Base-by-base conservation (phyloP, 2,888 invertebrate genomes). In the Drosophila neotestacea region DNA sequence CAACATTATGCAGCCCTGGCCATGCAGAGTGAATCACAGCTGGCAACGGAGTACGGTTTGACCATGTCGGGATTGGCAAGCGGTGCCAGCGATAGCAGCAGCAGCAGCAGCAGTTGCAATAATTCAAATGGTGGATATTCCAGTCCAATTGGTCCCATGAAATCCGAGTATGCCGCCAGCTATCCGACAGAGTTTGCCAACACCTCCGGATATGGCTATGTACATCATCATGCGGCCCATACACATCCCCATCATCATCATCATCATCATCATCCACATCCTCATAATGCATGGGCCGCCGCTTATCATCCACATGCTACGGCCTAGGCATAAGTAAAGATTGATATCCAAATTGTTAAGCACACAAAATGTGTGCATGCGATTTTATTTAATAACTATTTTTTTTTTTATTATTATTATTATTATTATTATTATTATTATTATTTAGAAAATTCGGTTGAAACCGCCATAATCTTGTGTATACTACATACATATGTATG, bases 231-330 rank as follows among this genome's bases (percentile, higher is more conserved):
- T 34, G 61, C 74, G 9, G 64, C 75, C 10, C 86, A 85, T 27
- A 66, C 47, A n/a, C 71, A 76, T 64, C 75, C 79, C 46, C 27
- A 44, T 22, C 85, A 78, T 63, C 66, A 69, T 56, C 84, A 16
- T 16, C 16, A 16, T 16, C 16, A 16, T 16, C 22, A 63, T 54
- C 77, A 77, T 34, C 22, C 22, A 22, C 22, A 22, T 22, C 22
- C 22, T 55, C 86, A 81, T 50, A 91, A 90, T 72, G 85, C 90
- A 32, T 91, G 91, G 91, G 85, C 90, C 54, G 80, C 91, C 42
- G 90, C 91, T 63, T 91, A 91, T 64, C 90, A 91, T 81, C 85
- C 90, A 39, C 90, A 91, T 77, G 90, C 91, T 6, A 56, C 77
- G 13, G 77, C 73, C 55, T 75, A 74, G 42, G 38, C 22, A 6